A percentile compares a stretch with the other conserved stretches of the same genome.
These are phyloP conservation scores for Microtus richardsoni DNA, from an alignment of 2,113 vertebrate genomes.

Conservation along the genomic window DNA sequence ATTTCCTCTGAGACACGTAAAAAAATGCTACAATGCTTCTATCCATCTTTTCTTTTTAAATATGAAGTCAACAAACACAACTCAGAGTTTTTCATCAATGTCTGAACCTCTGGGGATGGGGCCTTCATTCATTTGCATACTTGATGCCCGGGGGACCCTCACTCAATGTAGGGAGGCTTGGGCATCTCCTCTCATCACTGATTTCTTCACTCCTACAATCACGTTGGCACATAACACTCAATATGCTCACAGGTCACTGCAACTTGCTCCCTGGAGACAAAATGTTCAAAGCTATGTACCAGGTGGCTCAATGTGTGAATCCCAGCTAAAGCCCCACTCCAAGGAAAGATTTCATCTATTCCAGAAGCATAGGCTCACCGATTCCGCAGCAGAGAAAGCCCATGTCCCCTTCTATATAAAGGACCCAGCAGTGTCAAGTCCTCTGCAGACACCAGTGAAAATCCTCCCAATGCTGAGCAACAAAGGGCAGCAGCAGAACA, in stretches of 20 bases:
- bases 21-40: conserved; percentile 56
- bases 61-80: neutral
- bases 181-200: neutral
- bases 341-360: neutral
- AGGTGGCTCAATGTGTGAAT: neutral
- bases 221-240: neutral
- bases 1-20: conserved; percentile 73
- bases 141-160: neutral
- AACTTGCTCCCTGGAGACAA: neutral
- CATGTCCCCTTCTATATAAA: neutral
- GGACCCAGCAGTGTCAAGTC: neutral
- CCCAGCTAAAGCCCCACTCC: neutral
- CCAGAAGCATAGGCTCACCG: neutral
- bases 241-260: neutral
- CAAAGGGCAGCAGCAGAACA: neutral
- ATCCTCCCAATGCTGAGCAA: neutral
- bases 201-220: neutral
- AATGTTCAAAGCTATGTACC: neutral
- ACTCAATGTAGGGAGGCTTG: neutral
- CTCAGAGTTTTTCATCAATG: neutral
- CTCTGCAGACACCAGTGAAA: neutral
- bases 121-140: neutral
- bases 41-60: neutral
- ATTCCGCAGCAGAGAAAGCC: neutral
- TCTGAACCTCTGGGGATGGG: neutral